Conservation (phyloP, 2,113 vertebrate species). For the Gavia stellata region DNA sequence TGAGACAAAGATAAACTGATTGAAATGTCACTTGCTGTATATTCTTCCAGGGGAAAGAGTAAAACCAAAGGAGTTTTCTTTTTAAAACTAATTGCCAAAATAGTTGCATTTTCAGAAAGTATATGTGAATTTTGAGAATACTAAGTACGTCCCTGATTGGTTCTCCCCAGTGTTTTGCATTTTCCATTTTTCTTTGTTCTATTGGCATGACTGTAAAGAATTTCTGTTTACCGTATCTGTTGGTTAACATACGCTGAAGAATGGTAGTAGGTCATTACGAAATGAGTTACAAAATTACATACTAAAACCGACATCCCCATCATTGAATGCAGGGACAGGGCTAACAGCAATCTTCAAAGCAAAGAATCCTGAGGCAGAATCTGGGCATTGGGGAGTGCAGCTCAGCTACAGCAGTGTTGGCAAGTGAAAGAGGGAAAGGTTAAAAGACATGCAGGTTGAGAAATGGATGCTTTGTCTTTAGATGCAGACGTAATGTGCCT, state of each 20-base stretch:
- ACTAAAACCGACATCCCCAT: not conserved
- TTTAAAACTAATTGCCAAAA: not conserved
- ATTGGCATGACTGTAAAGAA: not conserved
- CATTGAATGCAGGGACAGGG: not conserved
- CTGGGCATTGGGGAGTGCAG: not conserved
- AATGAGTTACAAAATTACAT: not conserved
- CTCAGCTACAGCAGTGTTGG: not conserved
- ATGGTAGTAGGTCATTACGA: not conserved
- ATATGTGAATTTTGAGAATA: not conserved
- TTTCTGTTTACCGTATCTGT: not conserved
- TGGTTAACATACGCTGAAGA: not conserved
- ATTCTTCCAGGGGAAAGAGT: not conserved
- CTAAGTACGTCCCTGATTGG: not conserved
- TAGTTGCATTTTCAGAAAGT: not conserved
- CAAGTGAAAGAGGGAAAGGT: not conserved
- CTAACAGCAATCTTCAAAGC: not conserved
- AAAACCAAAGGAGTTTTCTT: not conserved
- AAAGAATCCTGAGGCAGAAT: not conserved
- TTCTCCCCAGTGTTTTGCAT: not conserved
- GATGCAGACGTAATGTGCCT: not conserved
- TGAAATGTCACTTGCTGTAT: not conserved
- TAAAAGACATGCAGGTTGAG: not conserved
- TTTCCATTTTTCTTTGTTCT: not conserved
- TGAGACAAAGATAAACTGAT: not conserved
- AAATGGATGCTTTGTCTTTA: not conserved